Evolutionary conservation across 2,888 invertebrate genomes (phyloP).

Genomic region (Podotricha telesiphe): DNA sequence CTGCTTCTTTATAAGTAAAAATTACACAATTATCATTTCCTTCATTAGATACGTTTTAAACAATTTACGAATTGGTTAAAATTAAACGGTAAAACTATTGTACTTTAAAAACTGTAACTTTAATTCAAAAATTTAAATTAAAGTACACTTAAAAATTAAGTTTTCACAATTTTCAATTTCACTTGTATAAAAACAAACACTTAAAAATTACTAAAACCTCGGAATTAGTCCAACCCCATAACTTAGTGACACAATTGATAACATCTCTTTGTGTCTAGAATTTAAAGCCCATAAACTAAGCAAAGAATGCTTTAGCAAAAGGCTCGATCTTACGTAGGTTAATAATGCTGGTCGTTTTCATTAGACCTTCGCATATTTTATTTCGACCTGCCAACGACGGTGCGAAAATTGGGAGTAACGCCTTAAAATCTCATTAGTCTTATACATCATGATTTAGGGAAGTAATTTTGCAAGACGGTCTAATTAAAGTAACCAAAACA

Average conservation of each 20-base stretch:
- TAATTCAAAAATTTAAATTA: too few species aligned
- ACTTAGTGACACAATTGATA: conserved; percentile 9
- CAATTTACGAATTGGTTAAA: too few species aligned
- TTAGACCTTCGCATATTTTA: conserved; percentile 37
- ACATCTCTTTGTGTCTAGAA: conserved; percentile 25
- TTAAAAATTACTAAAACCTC: not conserved
- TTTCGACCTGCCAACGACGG: conserved; percentile 25
- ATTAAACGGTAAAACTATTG: too few species aligned
- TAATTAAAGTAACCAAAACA: conserved; percentile 13
- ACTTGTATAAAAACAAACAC: too few species aligned
- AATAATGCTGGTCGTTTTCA: conserved; percentile 33
- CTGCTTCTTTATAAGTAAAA: too few species aligned
- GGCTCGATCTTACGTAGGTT: conserved; percentile 26
- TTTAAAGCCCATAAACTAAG: conserved; percentile 29
- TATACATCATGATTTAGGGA: conserved; percentile 23
- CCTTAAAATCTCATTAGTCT: conserved; percentile 29
- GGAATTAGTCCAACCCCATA: conserved; percentile 13
- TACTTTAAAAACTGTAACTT: too few species aligned
- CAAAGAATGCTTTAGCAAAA: conserved; percentile 21
- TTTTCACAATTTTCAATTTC: too few species aligned
- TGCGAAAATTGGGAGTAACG: conserved; percentile 28
- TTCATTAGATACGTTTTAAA: too few species aligned
- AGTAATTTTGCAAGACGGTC: not conserved
- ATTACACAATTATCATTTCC: too few species aligned
- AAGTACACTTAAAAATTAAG: too few species aligned